Percentiles rank a stretch among this genome's conserved stretches.
Evolutionary conservation across 2,113 vertebrate species (phyloP).

Genomic region (Globicephala melas): DNA sequence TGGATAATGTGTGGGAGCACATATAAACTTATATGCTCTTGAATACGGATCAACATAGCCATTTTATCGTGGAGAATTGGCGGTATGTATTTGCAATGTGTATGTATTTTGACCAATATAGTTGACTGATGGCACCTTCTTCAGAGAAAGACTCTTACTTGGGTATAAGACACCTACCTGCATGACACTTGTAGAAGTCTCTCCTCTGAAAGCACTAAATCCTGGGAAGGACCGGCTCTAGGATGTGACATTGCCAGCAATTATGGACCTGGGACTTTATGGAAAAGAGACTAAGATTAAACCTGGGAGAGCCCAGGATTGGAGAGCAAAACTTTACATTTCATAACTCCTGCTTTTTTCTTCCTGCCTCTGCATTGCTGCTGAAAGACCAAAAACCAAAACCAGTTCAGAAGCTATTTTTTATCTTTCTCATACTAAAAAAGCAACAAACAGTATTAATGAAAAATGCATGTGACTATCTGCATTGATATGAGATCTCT

Average conservation of each 20-base stretch:
- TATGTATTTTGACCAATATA: neutral
- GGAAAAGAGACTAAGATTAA: neutral
- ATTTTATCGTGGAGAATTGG: neutral
- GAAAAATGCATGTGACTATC: neutral
- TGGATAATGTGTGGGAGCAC: neutral
- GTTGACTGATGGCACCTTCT: neutral
- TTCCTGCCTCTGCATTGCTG: neutral
- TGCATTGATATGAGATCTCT: neutral
- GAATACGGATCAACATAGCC: neutral
- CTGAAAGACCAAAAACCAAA: neutral
- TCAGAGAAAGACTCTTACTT: too few relatives aligned
- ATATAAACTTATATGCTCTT: neutral
- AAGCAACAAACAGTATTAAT: neutral
- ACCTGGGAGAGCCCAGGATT: neutral
- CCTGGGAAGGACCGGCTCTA: too few relatives aligned
- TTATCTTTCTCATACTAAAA: neutral
- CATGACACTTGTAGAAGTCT: too few relatives aligned
- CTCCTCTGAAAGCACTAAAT: neutral
- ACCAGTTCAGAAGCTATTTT: neutral
- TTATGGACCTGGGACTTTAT: neutral
- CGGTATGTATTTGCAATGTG: neutral
- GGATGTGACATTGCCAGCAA: too few relatives aligned
- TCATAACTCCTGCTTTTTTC: rapidly evolving
- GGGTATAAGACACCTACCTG: too few relatives aligned
- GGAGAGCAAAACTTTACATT: neutral